Evolutionary conservation across 2,113 vertebrate species (phyloP).

Genomic region (Coptodon rendalli): DNA sequence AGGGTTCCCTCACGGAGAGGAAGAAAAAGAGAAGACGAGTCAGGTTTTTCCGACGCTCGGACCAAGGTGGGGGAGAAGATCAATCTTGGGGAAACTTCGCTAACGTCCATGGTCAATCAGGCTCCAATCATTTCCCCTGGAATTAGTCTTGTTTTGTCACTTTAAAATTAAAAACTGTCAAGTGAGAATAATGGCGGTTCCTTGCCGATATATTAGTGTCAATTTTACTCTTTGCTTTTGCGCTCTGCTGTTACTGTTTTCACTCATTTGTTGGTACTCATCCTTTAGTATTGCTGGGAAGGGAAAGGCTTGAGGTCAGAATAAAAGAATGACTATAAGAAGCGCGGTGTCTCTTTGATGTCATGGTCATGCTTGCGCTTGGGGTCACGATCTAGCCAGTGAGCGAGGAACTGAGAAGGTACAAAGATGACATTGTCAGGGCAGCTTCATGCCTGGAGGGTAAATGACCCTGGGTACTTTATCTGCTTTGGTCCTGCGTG

Average conservation of each 20-base stretch:
- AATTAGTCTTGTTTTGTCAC: conserved; percentile 69
- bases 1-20: conserved; percentile 61
- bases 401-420: not conserved
- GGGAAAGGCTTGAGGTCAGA: not conserved
- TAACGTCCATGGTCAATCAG: conserved; percentile 37
- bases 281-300: not conserved
- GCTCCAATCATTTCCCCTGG: conserved; percentile 45
- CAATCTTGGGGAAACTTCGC: conserved; percentile 47
- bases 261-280: conserved; percentile 21
- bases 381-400: conserved; percentile 14
- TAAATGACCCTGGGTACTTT: conserved; percentile 1
- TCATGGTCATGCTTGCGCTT: not conserved
- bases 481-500: conserved; percentile 18
- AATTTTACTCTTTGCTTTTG: conserved; percentile 17
- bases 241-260: not conserved
- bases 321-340: not conserved
- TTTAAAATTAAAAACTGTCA: conserved; percentile 65
- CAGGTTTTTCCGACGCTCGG: conserved; percentile 21
- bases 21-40: conserved; percentile 33
- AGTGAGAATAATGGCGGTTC: conserved; percentile 49
- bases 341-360: not conserved
- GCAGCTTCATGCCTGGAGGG: not conserved
- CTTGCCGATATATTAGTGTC: conserved; percentile 44
- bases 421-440: conserved; percentile 40
- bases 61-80: conserved; percentile 36